Evolutionary conservation across 2,888 invertebrate genomes (phyloP).

Genomic region (Agrochola lychnidis): DNA sequence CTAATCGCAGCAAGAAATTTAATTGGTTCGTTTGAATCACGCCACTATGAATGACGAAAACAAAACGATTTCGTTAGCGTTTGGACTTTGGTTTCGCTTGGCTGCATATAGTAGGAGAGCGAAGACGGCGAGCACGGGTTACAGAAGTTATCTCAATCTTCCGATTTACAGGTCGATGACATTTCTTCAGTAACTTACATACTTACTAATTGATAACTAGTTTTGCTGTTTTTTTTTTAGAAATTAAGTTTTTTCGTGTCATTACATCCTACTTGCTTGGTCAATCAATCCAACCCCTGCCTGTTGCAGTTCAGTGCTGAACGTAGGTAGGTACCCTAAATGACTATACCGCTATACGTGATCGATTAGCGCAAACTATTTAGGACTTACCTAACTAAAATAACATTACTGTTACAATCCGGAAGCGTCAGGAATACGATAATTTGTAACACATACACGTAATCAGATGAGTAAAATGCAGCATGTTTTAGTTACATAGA

Average conservation of each 20-base stretch:
- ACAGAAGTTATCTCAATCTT: constrained; percentile 67
- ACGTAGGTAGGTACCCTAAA: not conserved
- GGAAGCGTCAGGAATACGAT: constrained; percentile 8
- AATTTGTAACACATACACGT: not conserved
- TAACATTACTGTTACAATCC: not conserved
- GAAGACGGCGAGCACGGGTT: constrained; percentile 62
- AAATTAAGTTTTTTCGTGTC: no score
- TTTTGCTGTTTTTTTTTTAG: not conserved
- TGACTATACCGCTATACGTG: no score
- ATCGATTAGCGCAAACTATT: not conserved
- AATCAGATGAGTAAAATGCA: constrained; percentile 14
- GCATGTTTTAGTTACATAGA: not conserved
- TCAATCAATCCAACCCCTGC: not conserved
- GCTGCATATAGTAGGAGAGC: constrained; percentile 52
- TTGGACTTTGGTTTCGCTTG: constrained; percentile 78
- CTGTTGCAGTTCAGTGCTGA: not conserved
- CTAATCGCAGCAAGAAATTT: constrained; percentile 80
- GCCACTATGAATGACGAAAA: constrained; percentile 84
- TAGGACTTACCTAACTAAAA: not conserved
- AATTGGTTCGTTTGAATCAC: constrained; percentile 86
- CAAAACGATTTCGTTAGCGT: constrained; percentile 73
- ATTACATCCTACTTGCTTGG: not conserved
- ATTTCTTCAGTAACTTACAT: constrained; percentile 37
- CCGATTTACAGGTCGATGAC: constrained; percentile 65
- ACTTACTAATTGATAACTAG: not conserved